Percentiles rank a stretch among this genome's conserved stretches.
Conservation (phyloP, 2,797 vertebrate genomes). For the Pseudotriccus pelzelni region DNA sequence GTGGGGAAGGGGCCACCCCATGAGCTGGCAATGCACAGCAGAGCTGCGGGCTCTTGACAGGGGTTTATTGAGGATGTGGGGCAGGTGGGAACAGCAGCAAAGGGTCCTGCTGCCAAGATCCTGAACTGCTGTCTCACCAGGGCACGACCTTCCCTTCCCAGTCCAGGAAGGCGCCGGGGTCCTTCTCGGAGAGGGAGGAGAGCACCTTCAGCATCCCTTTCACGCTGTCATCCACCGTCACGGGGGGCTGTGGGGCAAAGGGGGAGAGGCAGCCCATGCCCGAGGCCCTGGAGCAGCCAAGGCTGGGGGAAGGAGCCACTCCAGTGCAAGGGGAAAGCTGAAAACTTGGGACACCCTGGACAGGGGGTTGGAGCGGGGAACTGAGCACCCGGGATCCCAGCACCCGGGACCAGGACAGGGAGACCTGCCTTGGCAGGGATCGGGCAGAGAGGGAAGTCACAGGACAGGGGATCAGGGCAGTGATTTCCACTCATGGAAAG, state of each 20-base stretch:
- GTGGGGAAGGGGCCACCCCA: not conserved
- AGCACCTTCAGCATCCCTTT: constrained; percentile 32
- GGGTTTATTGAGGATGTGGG: not conserved
- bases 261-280: not conserved
- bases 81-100: not conserved
- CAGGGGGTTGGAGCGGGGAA: too few relatives aligned
- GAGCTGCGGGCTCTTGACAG: not conserved
- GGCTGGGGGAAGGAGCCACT: not conserved
- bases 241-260: not conserved
- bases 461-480: not conserved
- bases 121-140: not conserved
- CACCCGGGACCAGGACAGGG: not conserved
- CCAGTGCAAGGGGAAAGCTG: not conserved
- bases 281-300: not conserved
- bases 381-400: too few relatives aligned
- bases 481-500: not conserved
- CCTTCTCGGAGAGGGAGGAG: not conserved
- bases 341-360: too few relatives aligned
- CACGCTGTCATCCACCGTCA: not conserved
- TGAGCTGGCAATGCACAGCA: not conserved
- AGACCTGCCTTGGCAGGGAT: not conserved
- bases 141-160: not conserved
- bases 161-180: not conserved
- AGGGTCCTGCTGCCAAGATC: not conserved
- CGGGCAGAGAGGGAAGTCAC: not conserved